Percentiles rank a stretch among this genome's conserved stretches.
Conservation (phyloP, 2,113 vertebrate species). For the Beaufortia kweichowensis region DNA sequence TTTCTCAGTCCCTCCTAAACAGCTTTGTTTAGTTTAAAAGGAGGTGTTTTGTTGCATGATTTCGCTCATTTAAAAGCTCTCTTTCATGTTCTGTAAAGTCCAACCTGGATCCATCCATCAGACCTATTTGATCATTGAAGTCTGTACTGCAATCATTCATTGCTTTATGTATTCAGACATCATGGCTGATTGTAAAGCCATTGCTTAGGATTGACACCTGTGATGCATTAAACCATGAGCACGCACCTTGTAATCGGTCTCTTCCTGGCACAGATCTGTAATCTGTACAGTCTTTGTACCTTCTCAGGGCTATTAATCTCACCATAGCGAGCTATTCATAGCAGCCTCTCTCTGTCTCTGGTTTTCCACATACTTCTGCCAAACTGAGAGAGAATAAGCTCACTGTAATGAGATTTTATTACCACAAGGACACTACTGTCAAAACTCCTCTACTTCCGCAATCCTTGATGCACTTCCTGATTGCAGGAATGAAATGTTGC, state of each 20-base stretch:
- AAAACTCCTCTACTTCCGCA: neutral
- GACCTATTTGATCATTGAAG: neutral
- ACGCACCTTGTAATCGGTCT: slow-evolving; percentile 55
- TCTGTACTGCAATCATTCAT: neutral
- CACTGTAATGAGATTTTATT: slow-evolving; percentile 54
- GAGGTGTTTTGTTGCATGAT: no score
- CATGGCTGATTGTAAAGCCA: neutral
- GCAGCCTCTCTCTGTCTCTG: slow-evolving; percentile 30
- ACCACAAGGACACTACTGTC: slow-evolving; percentile 24
- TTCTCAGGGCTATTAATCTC: neutral
- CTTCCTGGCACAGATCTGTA: slow-evolving; percentile 67
- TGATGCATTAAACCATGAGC: no score
- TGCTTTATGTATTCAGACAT: neutral
- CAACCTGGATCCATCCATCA: no score
- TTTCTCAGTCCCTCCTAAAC: no score
- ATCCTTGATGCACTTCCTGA: neutral
- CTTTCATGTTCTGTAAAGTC: no score
- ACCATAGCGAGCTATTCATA: slow-evolving; percentile 62
- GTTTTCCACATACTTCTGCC: slow-evolving; percentile 28
- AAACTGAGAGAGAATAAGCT: slow-evolving; percentile 36
- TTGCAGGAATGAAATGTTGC: neutral
- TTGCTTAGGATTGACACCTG: no score
- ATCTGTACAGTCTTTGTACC: slow-evolving; percentile 49
- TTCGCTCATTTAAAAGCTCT: no score
- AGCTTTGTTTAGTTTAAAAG: no score